Evolutionary conservation across 2,113 vertebrate genomes (phyloP).

Genomic region (Nymphicus hollandicus): DNA sequence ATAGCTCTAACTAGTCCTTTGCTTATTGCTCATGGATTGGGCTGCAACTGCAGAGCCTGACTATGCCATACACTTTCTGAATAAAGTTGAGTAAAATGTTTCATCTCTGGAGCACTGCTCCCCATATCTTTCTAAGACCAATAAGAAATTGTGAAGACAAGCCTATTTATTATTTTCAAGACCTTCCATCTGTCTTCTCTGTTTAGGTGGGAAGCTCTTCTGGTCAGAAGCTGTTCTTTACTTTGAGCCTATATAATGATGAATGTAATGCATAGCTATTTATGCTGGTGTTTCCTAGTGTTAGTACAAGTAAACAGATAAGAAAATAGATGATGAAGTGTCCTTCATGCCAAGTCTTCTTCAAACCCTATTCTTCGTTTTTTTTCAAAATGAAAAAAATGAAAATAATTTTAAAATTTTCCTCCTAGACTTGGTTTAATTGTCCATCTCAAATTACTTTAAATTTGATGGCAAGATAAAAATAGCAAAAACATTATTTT

Average conservation of each 20-base stretch:
- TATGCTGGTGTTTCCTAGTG: accelerated
- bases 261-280: not conserved
- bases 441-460: not conserved
- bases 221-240: not conserved
- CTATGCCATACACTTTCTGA: not conserved
- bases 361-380: accelerated
- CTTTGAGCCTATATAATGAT: not conserved
- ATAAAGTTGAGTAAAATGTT: not conserved
- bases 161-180: not conserved
- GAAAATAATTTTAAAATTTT: not conserved
- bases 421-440: not conserved
- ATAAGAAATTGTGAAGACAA: not conserved
- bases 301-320: not conserved
- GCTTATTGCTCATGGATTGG: not conserved
- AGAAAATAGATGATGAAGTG: not conserved
- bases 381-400: not conserved
- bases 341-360: not conserved
- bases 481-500: not conserved
- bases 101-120: not conserved
- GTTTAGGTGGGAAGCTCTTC: not conserved
- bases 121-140: not conserved
- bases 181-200: not conserved
- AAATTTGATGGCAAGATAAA: not conserved
- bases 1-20: not conserved
- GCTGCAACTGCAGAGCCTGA: not conserved